Percentiles rank a stretch among this genome's conserved stretches.
Evolutionary conservation across 1,140 invertebrate genomes (phyloP).

Genomic region (Phocides pigmalion): DNA sequence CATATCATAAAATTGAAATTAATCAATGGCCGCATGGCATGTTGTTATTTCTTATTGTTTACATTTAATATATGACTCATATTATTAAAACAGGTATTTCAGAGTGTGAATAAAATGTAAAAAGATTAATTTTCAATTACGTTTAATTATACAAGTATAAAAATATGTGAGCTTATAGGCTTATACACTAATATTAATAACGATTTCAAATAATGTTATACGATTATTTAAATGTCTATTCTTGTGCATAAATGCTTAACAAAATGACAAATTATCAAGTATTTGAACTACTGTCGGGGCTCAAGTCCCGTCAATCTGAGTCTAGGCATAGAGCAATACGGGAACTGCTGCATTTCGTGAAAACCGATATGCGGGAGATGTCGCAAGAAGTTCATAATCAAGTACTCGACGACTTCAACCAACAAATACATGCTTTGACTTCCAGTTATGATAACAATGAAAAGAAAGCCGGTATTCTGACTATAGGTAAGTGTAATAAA

Average conservation of each 20-base stretch:
- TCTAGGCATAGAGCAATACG: constrained; percentile 92
- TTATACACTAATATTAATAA: too few species aligned
- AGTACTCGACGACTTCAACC: constrained; percentile 97
- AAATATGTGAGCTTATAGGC: too few species aligned
- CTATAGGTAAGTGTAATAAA: constrained; percentile 95
- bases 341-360: constrained; percentile 95
- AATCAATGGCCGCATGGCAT: too few species aligned
- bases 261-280: constrained; percentile 83
- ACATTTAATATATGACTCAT: too few species aligned
- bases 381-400: constrained; percentile 93
- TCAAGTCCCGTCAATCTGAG: constrained; percentile 95
- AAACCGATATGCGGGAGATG: constrained; percentile 96
- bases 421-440: constrained; percentile 97
- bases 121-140: too few species aligned
- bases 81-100: too few species aligned
- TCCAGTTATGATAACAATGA: constrained; percentile 96
- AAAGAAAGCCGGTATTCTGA: constrained; percentile 97
- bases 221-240: background rate
- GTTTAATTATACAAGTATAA: too few species aligned
- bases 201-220: background rate
- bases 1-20: too few species aligned
- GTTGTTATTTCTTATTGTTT: too few species aligned
- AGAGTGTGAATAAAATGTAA: too few species aligned
- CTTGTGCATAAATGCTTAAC: constrained; percentile 5
- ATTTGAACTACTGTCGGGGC: constrained; percentile 91